Conservation (phyloP, 2,888 invertebrate species). For the Cybosia mesomella region DNA sequence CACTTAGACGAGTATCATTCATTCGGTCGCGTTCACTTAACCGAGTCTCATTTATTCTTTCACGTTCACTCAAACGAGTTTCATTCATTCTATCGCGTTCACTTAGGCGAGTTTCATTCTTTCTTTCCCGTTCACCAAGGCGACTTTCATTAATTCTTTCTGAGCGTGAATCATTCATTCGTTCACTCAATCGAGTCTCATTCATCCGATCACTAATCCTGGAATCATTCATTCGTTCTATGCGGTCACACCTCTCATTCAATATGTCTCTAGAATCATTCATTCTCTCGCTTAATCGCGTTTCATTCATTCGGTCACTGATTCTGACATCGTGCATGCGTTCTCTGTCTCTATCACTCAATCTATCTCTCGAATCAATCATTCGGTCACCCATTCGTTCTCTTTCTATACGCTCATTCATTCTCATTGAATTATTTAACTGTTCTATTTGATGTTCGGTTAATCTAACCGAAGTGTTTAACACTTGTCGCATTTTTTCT, state of each 20-base stretch:
- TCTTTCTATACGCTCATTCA: conserved; percentile 49
- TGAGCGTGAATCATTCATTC: conserved; percentile 28
- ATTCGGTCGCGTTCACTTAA: conserved; percentile 41
- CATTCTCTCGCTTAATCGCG: conserved; percentile 40
- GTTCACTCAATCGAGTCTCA: conserved; percentile 31
- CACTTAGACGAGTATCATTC: conserved; percentile 37
- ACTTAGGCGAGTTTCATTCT: conserved; percentile 43
- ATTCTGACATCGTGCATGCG: conserved; percentile 44
- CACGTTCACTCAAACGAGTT: conserved; percentile 45
- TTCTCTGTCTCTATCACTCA: conserved; percentile 34
- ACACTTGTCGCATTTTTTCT: conserved; percentile 66
- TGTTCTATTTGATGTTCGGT: conserved; percentile 63
- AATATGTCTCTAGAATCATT: conserved; percentile 45
- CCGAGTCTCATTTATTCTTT: conserved; percentile 45
- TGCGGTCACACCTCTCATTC: conserved; percentile 35
- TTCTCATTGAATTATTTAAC: conserved; percentile 63
- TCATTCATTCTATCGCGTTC: conserved; percentile 51
- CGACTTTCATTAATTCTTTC: conserved; percentile 49
- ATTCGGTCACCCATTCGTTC: conserved; percentile 49
- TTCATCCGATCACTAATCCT: conserved; percentile 35
- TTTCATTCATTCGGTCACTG: conserved; percentile 37
- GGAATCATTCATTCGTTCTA: conserved; percentile 40
- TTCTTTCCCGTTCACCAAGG: conserved; percentile 32
- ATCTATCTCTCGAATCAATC: conserved; percentile 34
- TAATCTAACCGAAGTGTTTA: conserved; percentile 56